These are phyloP conservation scores for Acrobasis consociella DNA, from an alignment of 2,888 invertebrate species.

Conservation along the genomic window DNA sequence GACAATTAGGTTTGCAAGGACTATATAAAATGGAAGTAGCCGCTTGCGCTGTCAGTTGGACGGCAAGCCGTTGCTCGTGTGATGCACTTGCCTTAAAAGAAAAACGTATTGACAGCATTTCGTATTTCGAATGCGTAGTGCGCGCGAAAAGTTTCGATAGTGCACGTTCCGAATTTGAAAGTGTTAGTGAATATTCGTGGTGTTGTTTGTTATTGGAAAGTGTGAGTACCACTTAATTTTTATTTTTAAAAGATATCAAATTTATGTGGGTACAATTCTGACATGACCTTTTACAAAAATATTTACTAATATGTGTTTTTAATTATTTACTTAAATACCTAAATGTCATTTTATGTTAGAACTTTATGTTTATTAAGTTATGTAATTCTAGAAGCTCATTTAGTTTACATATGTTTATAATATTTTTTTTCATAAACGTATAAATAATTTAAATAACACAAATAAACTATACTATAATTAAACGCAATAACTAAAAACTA, in stretches of 20 bases:
- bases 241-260: conserved; percentile 1
- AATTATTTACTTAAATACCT: too few species aligned
- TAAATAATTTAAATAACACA: too few species aligned
- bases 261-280: not conserved
- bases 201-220: conserved; percentile 16
- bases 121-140: conserved; percentile 29
- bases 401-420: too few species aligned
- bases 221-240: conserved; percentile 22
- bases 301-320: too few species aligned
- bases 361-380: too few species aligned
- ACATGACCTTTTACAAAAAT: too few species aligned
- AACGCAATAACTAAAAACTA: too few species aligned
- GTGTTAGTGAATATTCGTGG: conserved; percentile 32
- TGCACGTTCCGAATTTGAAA: conserved; percentile 30
- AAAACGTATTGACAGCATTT: conserved; percentile 32
- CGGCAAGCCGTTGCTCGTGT: conserved; percentile 24
- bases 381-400: too few species aligned
- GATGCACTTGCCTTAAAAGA: conserved; percentile 39
- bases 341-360: too few species aligned
- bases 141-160: conserved; percentile 37
- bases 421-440: too few species aligned
- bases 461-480: too few species aligned
- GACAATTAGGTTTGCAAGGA: conserved; percentile 32
- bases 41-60: conserved; percentile 29
- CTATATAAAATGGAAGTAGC: conserved; percentile 32